Conservation (phyloP, 2,888 invertebrate genomes). For the Microplitis deprimator region DNA sequence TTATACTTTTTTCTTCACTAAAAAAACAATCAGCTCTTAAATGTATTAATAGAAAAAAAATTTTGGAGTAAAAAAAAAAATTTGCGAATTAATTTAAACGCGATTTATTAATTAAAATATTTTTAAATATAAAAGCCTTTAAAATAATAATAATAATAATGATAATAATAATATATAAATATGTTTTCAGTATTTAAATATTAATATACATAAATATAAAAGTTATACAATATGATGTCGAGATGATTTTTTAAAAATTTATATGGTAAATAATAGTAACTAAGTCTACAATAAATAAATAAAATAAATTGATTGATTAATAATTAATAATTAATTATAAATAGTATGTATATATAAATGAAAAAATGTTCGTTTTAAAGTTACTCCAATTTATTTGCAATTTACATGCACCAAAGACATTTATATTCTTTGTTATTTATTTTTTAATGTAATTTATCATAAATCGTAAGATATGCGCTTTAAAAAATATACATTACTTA, state of each 20-base stretch:
- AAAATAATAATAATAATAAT: background rate
- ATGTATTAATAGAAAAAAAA: too few species aligned
- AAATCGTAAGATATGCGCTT: constrained; percentile 24
- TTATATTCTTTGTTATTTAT: constrained; percentile 12
- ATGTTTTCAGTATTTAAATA: background rate
- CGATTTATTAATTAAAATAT: constrained; percentile 31
- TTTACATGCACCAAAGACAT: constrained; percentile 20
- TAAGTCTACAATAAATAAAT: background rate
- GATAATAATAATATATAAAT: background rate
- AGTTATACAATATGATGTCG: background rate
- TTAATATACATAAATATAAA: background rate
- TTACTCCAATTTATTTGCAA: constrained; percentile 35
- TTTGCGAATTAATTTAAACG: constrained; percentile 52
- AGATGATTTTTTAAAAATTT: background rate
- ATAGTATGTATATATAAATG: background rate
- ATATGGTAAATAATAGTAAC: background rate
- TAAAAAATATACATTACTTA: constrained; percentile 41
- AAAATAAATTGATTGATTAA: background rate
- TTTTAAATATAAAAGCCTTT: constrained; percentile 1
- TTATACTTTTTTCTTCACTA: background rate
- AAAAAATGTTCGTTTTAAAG: constrained; percentile 13
- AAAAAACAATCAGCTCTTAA: too few species aligned
- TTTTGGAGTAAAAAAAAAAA: constrained; percentile 30
- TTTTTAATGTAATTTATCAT: constrained; percentile 30
- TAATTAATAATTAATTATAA: constrained; percentile 1